A percentile compares a stretch with the other conserved stretches of the same genome.
Conservation (phyloP, 1,140 invertebrate genomes). For the Samia ricini region DNA sequence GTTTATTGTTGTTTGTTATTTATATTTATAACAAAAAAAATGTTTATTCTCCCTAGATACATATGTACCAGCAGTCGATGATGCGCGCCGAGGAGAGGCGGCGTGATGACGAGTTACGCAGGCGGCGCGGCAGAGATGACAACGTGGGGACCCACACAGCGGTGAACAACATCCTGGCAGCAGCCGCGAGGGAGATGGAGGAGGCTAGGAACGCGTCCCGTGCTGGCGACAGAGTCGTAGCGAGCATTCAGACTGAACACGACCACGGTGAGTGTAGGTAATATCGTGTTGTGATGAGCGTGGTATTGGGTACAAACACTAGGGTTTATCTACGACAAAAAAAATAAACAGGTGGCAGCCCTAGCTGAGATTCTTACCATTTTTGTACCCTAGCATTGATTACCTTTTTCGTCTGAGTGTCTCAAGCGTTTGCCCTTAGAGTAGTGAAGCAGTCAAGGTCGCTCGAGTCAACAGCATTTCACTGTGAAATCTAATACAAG, state of each 20-base stretch:
- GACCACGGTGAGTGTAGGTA: conserved; percentile 34
- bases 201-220: conserved; percentile 53
- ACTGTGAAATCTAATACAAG: too few species aligned
- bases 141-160: conserved; percentile 60
- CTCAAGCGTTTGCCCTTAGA: too few species aligned
- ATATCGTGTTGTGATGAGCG: conserved; percentile 4
- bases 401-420: too few species aligned
- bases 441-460: too few species aligned
- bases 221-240: conserved; percentile 43
- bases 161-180: conserved; percentile 70
- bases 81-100: conserved; percentile 61
- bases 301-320: too few species aligned
- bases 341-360: too few species aligned
- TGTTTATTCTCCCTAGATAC: conserved; percentile 44
- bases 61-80: conserved; percentile 76
- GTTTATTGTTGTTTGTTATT: too few species aligned
- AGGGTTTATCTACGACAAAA: too few species aligned
- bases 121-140: conserved; percentile 64
- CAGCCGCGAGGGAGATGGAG: conserved; percentile 69
- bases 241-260: conserved; percentile 67
- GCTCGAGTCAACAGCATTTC: too few species aligned
- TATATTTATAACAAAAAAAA: background rate
- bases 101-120: background rate
- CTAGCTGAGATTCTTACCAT: too few species aligned
- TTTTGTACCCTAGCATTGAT: too few species aligned